Percentiles rank a stretch among this genome's conserved stretches.
phyloP scores from a whole-genome alignment of 2,797 vertebrate genomes.

The Lithobates sylvaticus region DNA sequence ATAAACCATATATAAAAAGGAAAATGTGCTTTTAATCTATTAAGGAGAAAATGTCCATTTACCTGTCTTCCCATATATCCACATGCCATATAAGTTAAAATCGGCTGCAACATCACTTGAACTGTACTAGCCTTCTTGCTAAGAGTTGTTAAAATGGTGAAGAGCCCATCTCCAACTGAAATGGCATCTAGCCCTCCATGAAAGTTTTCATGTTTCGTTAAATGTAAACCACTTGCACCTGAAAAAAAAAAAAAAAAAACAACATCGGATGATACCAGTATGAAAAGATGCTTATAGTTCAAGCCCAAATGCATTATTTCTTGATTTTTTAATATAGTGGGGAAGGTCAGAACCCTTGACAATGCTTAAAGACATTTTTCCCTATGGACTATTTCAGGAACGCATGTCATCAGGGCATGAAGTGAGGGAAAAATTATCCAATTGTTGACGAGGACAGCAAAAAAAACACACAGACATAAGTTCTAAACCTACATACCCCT shows the following conservation, averaged over 20 bases:
- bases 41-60: conserved; percentile 60
- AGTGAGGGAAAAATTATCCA: no score
- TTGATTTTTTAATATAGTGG: no score
- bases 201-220: conserved; percentile 98
- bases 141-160: conserved; percentile 96
- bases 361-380: no score
- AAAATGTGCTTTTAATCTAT: neutral
- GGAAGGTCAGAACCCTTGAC: no score
- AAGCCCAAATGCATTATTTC: no score
- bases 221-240: conserved; percentile 97
- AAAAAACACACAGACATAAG: no score
- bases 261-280: no score
- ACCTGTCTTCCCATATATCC: conserved; percentile 99
- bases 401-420: no score
- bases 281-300: no score
- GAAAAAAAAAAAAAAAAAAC: conserved; percentile 17
- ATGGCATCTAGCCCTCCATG: conserved; percentile 97
- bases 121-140: conserved; percentile 97
- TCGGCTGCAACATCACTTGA: conserved; percentile 97
- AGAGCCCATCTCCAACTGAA: conserved; percentile 96
- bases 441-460: no score
- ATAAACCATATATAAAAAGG: neutral
- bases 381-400: no score
- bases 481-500: no score
- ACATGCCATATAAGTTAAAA: conserved; percentile 99